Evolutionary conservation across 2,888 invertebrate genomes (phyloP), one percentile per base, ranked within the genome.

Genomic region (Epicampocera succincta): DNA sequence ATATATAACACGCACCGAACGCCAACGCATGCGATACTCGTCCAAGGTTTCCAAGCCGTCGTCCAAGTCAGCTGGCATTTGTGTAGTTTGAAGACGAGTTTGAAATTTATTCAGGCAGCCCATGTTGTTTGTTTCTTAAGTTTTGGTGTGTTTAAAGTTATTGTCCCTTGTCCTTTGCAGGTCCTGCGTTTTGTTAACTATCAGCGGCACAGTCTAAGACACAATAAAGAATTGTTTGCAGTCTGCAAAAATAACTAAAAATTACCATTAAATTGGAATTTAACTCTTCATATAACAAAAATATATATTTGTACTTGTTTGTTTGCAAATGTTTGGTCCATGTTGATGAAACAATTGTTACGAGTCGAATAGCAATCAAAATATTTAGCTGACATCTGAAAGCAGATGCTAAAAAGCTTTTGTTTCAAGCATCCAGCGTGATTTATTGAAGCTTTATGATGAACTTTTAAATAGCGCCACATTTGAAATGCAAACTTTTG

Each of bases 1-100:
- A 91, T 97, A 96, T 87, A 97, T 95, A 52, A 95, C 93, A 87
- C 95, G 94, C 83, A 97, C 93, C 84, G 96, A 96, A 84, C 93
- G 93, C 95, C 95, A 95, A 91, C 97, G 92, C 88, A 94, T 93
- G 85, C 92, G 92, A 85, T 93, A 93, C 89, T 96, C 94, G 78
- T 91, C 91, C 52, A 91, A 89, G 5, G 94, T 95, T 92, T 96
- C 96, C 87, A 96, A 91, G 73, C 91, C 91, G 86, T 93, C 92
- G 80, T 90, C 88, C 2, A 90, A 83, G 68, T 90, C 87, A 2
- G 85, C 85, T 0, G 90, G 89, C 54, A 90, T 84, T 78, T 85
- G 84, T 54, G 79, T 85, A 2, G 86, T 86, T 63, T 85, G 85
- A 15, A 86, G 74, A 38, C 85, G 85, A 33, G 84, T 84, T 3